phyloP scores from a whole-genome alignment of 2,888 invertebrate species.

The Graphium colonna region DNA sequence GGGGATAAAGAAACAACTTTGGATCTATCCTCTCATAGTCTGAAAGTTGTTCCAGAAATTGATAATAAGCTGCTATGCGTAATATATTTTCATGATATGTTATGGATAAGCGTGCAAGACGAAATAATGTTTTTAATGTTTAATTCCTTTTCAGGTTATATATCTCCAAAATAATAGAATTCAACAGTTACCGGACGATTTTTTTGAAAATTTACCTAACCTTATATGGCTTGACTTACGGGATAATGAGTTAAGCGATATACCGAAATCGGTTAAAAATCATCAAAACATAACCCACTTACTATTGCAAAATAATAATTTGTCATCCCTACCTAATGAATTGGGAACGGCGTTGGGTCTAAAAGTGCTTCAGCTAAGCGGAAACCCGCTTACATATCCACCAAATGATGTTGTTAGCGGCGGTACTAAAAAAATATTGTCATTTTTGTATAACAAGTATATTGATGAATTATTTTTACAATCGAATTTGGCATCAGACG shows the following conservation, averaged over 20 bases:
- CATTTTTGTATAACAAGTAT: conserved; percentile 58
- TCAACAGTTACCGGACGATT: conserved; percentile 72
- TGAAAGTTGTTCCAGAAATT: conserved; percentile 46
- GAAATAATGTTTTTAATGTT: no score
- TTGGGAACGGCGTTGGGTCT: conserved; percentile 80
- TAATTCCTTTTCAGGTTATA: conserved; percentile 54
- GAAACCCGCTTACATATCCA: conserved; percentile 82
- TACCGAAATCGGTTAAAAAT: conserved; percentile 79
- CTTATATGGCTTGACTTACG: conserved; percentile 84
- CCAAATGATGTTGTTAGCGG: conserved; percentile 70
- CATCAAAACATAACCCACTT: conserved; percentile 82
- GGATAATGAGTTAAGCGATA: conserved; percentile 75
- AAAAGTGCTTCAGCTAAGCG: conserved; percentile 80
- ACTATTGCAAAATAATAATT: conserved; percentile 81
- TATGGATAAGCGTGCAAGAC: no score
- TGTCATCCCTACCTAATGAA: conserved; percentile 81
- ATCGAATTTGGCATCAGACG: conserved; percentile 54
- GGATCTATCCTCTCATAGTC: conserved; percentile 49
- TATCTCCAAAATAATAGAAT: conserved; percentile 79
- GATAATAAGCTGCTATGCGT: conserved; percentile 47
- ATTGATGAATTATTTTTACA: conserved; percentile 46
- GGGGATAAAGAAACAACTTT: conserved; percentile 48
- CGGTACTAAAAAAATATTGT: conserved; percentile 62
- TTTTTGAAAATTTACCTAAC: conserved; percentile 77
- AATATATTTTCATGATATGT: conserved; percentile 33